phyloP scores from a whole-genome alignment of 30 jellyfish, hydroid and myxozoan genomes.

The Aurelia sp. region DNA sequence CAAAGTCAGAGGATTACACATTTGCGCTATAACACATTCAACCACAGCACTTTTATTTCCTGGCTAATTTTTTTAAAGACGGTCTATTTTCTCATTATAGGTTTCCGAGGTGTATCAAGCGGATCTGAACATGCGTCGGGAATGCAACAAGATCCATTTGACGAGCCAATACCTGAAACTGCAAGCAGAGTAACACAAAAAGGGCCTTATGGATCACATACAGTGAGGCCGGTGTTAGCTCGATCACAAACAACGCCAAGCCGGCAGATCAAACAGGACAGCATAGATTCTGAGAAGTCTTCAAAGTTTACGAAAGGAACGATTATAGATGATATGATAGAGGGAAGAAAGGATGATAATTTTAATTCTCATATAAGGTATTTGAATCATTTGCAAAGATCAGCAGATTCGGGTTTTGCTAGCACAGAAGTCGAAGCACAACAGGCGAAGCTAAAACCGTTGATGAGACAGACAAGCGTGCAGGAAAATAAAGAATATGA shows the following conservation, averaged over 20 bases:
- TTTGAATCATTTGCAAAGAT: conserved; percentile 77
- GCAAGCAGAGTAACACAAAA: conserved; percentile 27
- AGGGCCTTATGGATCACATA: conserved; percentile 81
- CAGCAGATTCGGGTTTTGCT: conserved; percentile 99
- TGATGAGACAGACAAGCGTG: conserved; percentile 81
- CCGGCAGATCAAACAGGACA: conserved; percentile 58
- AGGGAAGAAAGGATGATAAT: conserved; percentile 55
- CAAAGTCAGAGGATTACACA: too few relatives aligned
- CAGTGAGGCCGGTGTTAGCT: conserved; percentile 63
- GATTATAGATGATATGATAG: conserved; percentile 32
- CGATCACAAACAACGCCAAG: conserved; percentile 58
- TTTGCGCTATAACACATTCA: too few relatives aligned
- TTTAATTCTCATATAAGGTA: conserved; percentile 53
- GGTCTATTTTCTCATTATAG: not conserved
- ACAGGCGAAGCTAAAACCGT: conserved; percentile 54
- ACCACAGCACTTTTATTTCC: too few relatives aligned
- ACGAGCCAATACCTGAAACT: conserved; percentile 19
- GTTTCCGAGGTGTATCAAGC: conserved; percentile 61
- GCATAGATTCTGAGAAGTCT: conserved; percentile 66
- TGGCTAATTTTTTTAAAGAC: too few relatives aligned
- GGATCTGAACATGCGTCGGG: conserved; percentile 72
- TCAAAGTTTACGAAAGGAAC: conserved; percentile 34
- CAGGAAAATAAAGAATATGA: conserved; percentile 69
- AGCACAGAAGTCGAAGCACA: conserved; percentile 91
- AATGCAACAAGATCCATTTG: conserved; percentile 42